Percentiles rank a stretch among this genome's conserved stretches.
phyloP scores from a whole-genome alignment of 2,797 vertebrate species.

The Enteromius argenteus region DNA sequence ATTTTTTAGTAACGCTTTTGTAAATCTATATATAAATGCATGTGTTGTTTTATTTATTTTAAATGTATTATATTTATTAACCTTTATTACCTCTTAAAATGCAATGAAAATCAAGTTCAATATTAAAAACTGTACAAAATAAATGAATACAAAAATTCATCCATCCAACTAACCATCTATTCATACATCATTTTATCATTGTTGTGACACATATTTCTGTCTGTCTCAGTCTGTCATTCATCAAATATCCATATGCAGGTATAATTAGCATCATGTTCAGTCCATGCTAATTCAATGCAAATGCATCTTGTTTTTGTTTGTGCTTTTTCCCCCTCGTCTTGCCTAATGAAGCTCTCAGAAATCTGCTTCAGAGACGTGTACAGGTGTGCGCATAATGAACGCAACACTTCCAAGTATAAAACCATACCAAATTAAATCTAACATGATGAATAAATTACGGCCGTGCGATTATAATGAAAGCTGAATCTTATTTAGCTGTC shows the following conservation, averaged over 20 bases:
- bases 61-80: too few species aligned
- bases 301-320: conserved; percentile 12
- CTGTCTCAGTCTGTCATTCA: neutral
- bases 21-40: too few species aligned
- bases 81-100: too few species aligned
- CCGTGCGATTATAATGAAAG: conserved; percentile 28
- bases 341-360: conserved; percentile 33
- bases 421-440: conserved; percentile 32
- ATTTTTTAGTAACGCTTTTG: too few species aligned
- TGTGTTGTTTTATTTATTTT: too few species aligned
- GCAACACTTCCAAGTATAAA: conserved; percentile 36
- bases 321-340: conserved; percentile 20
- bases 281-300: conserved; percentile 31
- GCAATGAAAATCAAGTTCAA: too few species aligned
- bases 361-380: conserved; percentile 29
- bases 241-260: neutral
- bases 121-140: too few species aligned
- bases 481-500: conserved; percentile 19
- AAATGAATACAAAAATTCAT: too few species aligned
- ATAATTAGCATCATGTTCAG: conserved; percentile 40
- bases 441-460: conserved; percentile 46
- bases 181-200: too few species aligned
- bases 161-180: too few species aligned
- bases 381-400: conserved; percentile 44
- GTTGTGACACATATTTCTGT: neutral